Percentiles rank a stretch among this genome's conserved stretches.
Evolutionary conservation across 2,113 vertebrate genomes (phyloP).

Genomic region (Megaleporinus macrocephalus): DNA sequence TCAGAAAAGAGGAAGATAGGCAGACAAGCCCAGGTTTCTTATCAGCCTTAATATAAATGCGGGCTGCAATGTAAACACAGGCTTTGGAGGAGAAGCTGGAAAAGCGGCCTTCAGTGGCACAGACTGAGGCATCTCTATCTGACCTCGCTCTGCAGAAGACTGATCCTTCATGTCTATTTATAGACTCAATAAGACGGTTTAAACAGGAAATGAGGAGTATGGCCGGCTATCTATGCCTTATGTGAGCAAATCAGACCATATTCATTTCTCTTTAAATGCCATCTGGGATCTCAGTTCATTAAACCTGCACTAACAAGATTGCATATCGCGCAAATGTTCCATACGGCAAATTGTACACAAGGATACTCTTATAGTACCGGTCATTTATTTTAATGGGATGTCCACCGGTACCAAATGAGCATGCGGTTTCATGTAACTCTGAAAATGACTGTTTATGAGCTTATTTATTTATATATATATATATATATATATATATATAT

Average conservation of each 20-base stretch:
- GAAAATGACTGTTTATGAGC: no score
- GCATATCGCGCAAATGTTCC: slow-evolving; percentile 50
- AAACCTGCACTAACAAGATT: slow-evolving; percentile 61
- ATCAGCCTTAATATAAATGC: slow-evolving; percentile 7
- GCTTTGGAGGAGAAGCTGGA: neutral
- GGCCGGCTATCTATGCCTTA: slow-evolving; percentile 44
- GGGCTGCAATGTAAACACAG: slow-evolving; percentile 10
- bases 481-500: neutral
- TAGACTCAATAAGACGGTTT: slow-evolving; percentile 53
- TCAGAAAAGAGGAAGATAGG: slow-evolving; percentile 6
- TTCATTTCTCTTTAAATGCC: slow-evolving; percentile 58
- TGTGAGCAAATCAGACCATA: slow-evolving; percentile 53
- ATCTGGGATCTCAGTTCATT: slow-evolving; percentile 62
- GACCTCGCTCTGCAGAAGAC: slow-evolving; percentile 37
- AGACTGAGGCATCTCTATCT: slow-evolving; percentile 25
- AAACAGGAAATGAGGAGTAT: slow-evolving; percentile 43
- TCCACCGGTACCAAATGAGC: neutral
- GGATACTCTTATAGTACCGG: slow-evolving; percentile 2
- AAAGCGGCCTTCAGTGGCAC: neutral
- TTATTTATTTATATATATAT: neutral
- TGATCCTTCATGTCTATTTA: slow-evolving; percentile 56
- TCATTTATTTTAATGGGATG: slow-evolving; percentile 20
- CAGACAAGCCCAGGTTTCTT: neutral
- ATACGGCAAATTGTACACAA: slow-evolving; percentile 37
- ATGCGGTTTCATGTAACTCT: neutral